A percentile compares a stretch with the other conserved stretches of the same genome.
These are phyloP conservation scores for Corydoras sp. DNA, from an alignment of 2,113 vertebrate species.

Conservation along the genomic window DNA sequence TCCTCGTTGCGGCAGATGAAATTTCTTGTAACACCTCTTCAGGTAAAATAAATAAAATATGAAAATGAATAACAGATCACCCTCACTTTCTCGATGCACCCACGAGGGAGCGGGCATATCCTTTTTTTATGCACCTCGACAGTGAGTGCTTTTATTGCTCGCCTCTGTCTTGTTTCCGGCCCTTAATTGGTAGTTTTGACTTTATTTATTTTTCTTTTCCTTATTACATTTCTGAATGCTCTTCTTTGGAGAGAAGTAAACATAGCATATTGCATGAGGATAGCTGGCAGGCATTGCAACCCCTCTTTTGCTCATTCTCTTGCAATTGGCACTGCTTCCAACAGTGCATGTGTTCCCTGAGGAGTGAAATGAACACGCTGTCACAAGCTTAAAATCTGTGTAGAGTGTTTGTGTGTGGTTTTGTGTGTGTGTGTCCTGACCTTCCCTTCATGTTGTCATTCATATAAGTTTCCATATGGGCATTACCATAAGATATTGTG, in stretches of 20 bases:
- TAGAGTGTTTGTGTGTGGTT: slow-evolving; percentile 17
- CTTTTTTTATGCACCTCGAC: slow-evolving; percentile 51
- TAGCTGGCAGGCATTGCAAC: slow-evolving; percentile 44
- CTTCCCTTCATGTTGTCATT: slow-evolving; percentile 27
- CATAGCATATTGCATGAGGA: slow-evolving; percentile 48
- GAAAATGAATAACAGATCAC: slow-evolving; percentile 57
- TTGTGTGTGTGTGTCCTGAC: slow-evolving; percentile 10
- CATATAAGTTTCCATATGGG: slow-evolving; percentile 23
- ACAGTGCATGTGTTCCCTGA: slow-evolving; percentile 40
- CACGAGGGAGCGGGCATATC: slow-evolving; percentile 75
- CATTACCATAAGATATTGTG: slow-evolving; percentile 23
- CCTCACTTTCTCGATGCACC: slow-evolving; percentile 84
- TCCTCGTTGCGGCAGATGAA: slow-evolving; percentile 96
- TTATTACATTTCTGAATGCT: slow-evolving; percentile 40
- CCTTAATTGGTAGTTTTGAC: slow-evolving; percentile 44
- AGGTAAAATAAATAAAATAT: slow-evolving; percentile 73
- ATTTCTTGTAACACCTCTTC: slow-evolving; percentile 96
- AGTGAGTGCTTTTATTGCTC: slow-evolving; percentile 45
- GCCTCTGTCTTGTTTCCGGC: slow-evolving; percentile 49
- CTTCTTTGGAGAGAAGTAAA: slow-evolving; percentile 31
- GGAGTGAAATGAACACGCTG: slow-evolving; percentile 43
- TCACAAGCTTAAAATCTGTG: slow-evolving; percentile 20
- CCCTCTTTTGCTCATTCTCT: slow-evolving; percentile 38
- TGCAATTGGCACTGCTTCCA: slow-evolving; percentile 37
- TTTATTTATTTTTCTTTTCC: slow-evolving; percentile 27